Percentiles rank a stretch among this genome's conserved stretches.
Conservation (phyloP, 2,888 invertebrate genomes). For the Fabriciana adippe region DNA sequence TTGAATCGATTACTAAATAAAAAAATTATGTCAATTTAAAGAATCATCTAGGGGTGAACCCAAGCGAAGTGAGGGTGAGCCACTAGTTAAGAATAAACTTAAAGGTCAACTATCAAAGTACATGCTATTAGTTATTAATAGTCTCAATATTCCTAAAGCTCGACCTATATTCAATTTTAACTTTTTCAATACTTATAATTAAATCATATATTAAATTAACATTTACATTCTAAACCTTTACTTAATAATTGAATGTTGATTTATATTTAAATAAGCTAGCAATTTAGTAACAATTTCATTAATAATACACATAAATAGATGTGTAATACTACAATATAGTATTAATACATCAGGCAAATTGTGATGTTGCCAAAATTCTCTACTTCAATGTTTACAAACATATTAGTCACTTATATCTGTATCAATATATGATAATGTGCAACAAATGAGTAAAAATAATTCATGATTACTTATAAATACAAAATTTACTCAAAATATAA, state of each 20-base stretch:
- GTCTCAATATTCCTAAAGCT: slow-evolving; percentile 1
- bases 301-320: no score
- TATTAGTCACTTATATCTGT: background rate
- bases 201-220: no score
- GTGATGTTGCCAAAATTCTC: slow-evolving; percentile 4
- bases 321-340: background rate
- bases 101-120: slow-evolving; percentile 17
- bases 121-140: slow-evolving; percentile 19
- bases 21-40: no score
- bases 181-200: background rate
- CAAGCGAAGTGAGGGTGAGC: no score
- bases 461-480: no score
- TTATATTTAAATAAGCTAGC: no score
- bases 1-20: no score
- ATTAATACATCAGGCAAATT: slow-evolving; percentile 8
- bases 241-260: no score
- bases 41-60: no score
- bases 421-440: background rate
- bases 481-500: no score
- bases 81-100: background rate
- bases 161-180: slow-evolving; percentile 26
- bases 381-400: slow-evolving; percentile 9
- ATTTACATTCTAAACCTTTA: no score
- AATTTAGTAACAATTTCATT: no score
- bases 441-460: background rate